A percentile compares a stretch with the other conserved stretches of the same genome.
Evolutionary conservation across 2,113 vertebrate species (phyloP).

Genomic region (Xenotilapia longispinis): DNA sequence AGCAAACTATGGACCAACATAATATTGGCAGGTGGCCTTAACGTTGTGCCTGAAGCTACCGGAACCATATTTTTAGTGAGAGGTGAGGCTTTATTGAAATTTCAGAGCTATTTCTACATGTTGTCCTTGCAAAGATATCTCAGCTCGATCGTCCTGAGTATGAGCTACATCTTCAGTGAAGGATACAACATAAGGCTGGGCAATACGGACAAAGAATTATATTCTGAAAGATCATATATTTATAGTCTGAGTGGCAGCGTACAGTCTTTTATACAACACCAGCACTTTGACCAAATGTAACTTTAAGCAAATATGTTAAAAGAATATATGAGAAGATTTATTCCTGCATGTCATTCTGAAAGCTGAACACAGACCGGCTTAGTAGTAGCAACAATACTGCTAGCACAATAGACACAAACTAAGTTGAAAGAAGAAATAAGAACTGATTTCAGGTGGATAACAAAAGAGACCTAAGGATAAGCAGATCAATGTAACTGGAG

Average conservation of each 20-base stretch:
- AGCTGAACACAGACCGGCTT: not conserved
- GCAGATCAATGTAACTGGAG: not conserved
- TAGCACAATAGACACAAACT: not conserved
- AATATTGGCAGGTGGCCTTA: not conserved
- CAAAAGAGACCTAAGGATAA: not conserved
- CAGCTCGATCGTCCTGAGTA: not conserved
- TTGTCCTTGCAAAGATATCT: not conserved
- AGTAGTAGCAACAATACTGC: not conserved
- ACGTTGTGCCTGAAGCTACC: not conserved
- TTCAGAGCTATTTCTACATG: not conserved
- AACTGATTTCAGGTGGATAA: not conserved
- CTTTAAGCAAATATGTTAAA: not conserved
- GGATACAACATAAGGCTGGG: not conserved
- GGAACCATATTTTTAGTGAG: not conserved
- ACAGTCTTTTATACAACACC: not conserved
- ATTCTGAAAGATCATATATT: not conserved
- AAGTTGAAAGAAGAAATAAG: not conserved
- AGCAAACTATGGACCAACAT: not conserved
- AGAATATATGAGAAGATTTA: not conserved
- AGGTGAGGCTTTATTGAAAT: not conserved
- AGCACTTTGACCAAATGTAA: not conserved
- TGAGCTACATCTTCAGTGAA: not conserved
- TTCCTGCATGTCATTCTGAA: not conserved
- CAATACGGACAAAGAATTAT: not conserved
- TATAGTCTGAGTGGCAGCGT: not conserved